A percentile compares a stretch with the other conserved stretches of the same genome.
These are phyloP conservation scores for Chondrosia reniformis DNA, from an alignment of 37 sponge, comb jelly and placozoan species.

Conservation along the genomic window DNA sequence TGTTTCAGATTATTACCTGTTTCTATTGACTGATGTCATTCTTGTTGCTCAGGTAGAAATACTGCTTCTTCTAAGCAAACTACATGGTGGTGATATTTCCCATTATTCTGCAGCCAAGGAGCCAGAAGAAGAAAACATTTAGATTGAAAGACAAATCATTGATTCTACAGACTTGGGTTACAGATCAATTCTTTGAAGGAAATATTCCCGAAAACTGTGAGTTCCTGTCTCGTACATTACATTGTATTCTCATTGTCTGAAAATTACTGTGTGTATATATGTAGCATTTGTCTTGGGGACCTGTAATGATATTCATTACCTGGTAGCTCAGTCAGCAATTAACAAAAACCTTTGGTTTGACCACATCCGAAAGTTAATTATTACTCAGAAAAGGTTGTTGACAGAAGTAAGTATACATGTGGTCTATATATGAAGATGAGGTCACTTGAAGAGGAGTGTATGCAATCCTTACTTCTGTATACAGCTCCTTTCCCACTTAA, in stretches of 20 bases:
- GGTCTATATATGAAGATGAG: no score
- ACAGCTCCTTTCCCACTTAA: conserved; percentile 73
- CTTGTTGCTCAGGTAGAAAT: conserved; percentile 68
- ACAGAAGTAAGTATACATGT: conserved; percentile 40
- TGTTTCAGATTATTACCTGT: conserved; percentile 39
- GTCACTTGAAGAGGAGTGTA: no score
- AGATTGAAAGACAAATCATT: conserved; percentile 64
- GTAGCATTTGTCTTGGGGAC: conserved; percentile 71
- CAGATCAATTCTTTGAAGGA: conserved; percentile 46
- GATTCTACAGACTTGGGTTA: conserved; percentile 73
- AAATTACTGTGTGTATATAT: not conserved
- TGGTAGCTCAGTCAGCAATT: conserved; percentile 37
- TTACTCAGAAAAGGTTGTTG: conserved; percentile 65
- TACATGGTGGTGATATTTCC: no score
- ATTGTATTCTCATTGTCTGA: not conserved
- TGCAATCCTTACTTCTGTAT: no score
- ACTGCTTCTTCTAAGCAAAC: no score
- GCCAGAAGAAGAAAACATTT: conserved; percentile 40
- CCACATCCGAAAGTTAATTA: conserved; percentile 42
- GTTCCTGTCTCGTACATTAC: not conserved
- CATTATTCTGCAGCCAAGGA: conserved; percentile 30
- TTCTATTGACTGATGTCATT: conserved; percentile 69
- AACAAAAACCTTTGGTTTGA: conserved; percentile 64
- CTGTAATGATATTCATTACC: conserved; percentile 48
- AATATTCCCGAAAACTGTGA: not conserved